Conservation (phyloP, 2,113 vertebrate species). For the Sprattus sprattus region DNA sequence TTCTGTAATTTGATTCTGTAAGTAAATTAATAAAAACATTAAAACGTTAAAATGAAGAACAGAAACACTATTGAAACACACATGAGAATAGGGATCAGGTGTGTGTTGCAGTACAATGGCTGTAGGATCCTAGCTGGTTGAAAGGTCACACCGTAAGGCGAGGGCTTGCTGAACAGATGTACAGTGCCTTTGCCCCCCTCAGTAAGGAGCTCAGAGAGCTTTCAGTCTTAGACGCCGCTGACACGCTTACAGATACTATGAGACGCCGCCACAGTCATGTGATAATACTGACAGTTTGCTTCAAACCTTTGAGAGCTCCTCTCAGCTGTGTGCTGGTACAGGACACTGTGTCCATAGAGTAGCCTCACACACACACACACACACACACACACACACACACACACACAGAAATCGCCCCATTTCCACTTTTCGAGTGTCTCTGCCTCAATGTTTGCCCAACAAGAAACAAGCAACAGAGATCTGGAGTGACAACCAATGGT, state of each 20-base stretch:
- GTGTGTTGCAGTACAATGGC: background rate
- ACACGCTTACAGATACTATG: constrained; percentile 59
- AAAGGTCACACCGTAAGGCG: constrained; percentile 56
- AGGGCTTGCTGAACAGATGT: constrained; percentile 70
- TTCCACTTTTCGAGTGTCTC: background rate
- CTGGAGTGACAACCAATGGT: constrained; percentile 10
- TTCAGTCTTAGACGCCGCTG: constrained; percentile 37
- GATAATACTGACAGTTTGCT: background rate
- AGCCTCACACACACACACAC: too few relatives aligned
- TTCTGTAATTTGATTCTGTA: too few relatives aligned
- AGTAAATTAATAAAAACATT: background rate
- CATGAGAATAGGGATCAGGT: background rate
- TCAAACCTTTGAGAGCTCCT: background rate
- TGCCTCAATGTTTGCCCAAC: background rate
- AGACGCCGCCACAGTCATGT: constrained; percentile 25
- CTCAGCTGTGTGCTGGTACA: background rate
- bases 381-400: too few relatives aligned
- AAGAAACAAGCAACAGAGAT: background rate
- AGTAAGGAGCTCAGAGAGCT: constrained; percentile 45
- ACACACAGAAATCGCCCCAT: background rate
- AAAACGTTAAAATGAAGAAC: background rate
- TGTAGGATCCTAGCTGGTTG: constrained; percentile 30
- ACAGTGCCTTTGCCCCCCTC: constrained; percentile 61
- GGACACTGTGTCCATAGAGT: background rate
- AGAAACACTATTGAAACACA: background rate